phyloP scores from a whole-genome alignment of 2,797 vertebrate genomes.

The Mionectes olivaceus region DNA sequence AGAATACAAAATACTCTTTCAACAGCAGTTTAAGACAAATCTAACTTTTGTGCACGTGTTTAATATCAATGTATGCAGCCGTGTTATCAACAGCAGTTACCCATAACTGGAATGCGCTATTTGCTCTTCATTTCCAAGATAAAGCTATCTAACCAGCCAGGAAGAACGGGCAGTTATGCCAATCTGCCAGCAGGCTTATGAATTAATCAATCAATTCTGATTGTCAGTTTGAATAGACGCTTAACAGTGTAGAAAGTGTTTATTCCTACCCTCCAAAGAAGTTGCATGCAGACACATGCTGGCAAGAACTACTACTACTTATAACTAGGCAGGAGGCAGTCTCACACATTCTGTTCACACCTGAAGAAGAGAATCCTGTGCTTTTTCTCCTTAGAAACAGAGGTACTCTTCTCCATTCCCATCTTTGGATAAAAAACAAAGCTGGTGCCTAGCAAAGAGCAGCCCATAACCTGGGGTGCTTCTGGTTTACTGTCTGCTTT shows the following conservation, averaged over 20 bases:
- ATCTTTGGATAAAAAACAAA: neutral
- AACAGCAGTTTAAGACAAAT: neutral
- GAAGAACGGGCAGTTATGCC: neutral
- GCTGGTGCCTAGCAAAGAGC: neutral
- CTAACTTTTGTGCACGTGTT: neutral
- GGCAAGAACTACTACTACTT: neutral
- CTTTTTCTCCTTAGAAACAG: neutral
- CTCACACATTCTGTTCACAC: neutral
- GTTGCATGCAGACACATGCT: neutral
- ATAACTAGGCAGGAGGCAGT: neutral
- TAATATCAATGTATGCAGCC: neutral
- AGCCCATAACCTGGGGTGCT: neutral
- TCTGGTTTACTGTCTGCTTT: neutral
- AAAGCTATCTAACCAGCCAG: neutral
- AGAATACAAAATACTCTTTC: neutral
- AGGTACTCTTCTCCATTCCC: neutral
- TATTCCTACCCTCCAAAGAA: neutral
- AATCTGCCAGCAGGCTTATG: neutral
- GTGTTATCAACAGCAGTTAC: neutral
- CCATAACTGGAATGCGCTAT: neutral
- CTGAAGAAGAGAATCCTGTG: neutral
- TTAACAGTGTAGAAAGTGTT: neutral
- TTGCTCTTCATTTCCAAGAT: neutral
- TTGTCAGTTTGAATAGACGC: neutral
- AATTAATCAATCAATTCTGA: neutral